Evolutionary conservation across 2,113 vertebrate genomes (phyloP).

Genomic region (Trinectes maculatus): DNA sequence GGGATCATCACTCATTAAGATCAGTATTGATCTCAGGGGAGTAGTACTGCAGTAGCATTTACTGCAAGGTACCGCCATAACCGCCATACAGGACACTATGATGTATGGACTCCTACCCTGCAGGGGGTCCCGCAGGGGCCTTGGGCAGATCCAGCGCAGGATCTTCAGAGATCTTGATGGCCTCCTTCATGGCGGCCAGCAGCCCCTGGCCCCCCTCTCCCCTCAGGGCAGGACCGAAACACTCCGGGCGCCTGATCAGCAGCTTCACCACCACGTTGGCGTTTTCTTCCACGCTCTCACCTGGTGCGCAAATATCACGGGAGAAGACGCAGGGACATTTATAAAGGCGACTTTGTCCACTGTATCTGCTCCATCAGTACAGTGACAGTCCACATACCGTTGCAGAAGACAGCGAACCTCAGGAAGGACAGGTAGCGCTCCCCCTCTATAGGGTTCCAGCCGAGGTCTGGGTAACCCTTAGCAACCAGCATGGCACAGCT

Average conservation of each 20-base stretch:
- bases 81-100: constrained; percentile 1
- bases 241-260: constrained; percentile 94
- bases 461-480: constrained; percentile 94
- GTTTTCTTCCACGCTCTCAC: constrained; percentile 98
- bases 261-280: constrained; percentile 98
- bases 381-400: constrained; percentile 80
- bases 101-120: constrained; percentile 57
- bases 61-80: no score
- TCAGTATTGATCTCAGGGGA: no score
- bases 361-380: not conserved
- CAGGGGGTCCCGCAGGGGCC: constrained; percentile 26
- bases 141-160: constrained; percentile 89
- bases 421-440: constrained; percentile 97
- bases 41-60: no score
- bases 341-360: no score
- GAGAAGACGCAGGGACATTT: not conserved
- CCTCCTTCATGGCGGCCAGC: constrained; percentile 91
- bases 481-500: constrained; percentile 93
- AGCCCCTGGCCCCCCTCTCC: constrained; percentile 96
- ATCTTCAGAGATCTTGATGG: constrained; percentile 94
- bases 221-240: constrained; percentile 94
- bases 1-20: no score
- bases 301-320: constrained; percentile 66
- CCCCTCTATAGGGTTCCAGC: constrained; percentile 98
- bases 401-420: constrained; percentile 96